A percentile compares a stretch with the other conserved stretches of the same genome.
phyloP scores from a whole-genome alignment of 2,113 vertebrate species.

The Cryptoleucopteryx plumbea region DNA sequence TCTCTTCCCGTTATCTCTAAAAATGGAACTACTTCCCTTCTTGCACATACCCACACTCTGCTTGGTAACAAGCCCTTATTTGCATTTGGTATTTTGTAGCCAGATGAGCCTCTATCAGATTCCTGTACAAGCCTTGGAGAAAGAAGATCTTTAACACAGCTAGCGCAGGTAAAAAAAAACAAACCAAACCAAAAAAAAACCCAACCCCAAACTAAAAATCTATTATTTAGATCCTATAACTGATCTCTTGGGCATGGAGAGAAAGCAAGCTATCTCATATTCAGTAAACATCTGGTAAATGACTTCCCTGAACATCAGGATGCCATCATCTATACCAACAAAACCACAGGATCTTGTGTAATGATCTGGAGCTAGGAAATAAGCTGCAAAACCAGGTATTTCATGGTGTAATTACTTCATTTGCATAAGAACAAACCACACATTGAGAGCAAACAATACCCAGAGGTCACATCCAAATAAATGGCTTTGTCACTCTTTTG shows the following conservation, averaged over 20 bases:
- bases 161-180: conserved; percentile 78
- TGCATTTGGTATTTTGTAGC: conserved; percentile 48
- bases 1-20: neutral
- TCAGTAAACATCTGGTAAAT: neutral
- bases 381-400: neutral
- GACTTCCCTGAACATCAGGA: neutral
- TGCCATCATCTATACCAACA: neutral
- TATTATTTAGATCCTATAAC: neutral
- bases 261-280: neutral
- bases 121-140: conserved; percentile 9
- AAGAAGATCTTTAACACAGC: conserved; percentile 70
- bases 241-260: neutral
- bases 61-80: neutral
- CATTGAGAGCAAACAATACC: neutral
- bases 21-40: conserved; percentile 23
- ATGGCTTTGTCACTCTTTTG: neutral
- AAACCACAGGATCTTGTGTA: neutral
- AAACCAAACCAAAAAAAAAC: neutral
- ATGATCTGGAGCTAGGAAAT: neutral
- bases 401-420: neutral
- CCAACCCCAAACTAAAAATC: neutral
- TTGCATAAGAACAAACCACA: neutral
- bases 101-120: neutral
- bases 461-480: neutral
- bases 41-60: conserved; percentile 10